Conservation (phyloP, 2,113 vertebrate genomes). For the Sclerurus mexicanus region DNA sequence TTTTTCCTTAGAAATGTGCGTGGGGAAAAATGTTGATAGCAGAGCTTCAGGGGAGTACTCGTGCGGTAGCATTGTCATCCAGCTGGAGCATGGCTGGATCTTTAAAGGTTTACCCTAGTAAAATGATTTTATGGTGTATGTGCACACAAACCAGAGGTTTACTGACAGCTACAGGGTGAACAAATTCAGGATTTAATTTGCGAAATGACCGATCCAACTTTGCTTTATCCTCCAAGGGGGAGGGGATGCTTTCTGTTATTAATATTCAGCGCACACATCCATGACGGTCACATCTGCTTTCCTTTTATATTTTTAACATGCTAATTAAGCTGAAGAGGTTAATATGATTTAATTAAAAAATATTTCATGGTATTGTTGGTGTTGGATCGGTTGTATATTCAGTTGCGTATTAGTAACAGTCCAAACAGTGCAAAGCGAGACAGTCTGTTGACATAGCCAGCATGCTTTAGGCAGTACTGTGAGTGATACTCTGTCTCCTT, state of each 20-base stretch:
- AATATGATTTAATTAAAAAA: conserved; percentile 56
- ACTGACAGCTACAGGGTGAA: background rate
- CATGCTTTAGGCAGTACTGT: conserved; percentile 70
- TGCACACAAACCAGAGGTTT: background rate
- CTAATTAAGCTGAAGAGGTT: conserved; percentile 60
- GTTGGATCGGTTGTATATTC: conserved; percentile 66
- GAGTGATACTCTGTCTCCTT: conserved; percentile 68
- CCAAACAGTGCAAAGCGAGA: conserved; percentile 69
- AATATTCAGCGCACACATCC: background rate
- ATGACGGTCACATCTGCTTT: conserved; percentile 51
- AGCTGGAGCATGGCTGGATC: background rate
- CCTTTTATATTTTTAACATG: conserved; percentile 45
- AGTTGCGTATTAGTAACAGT: conserved; percentile 71
- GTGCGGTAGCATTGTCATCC: conserved; percentile 38
- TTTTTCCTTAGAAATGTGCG: background rate
- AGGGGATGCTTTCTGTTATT: conserved; percentile 32
- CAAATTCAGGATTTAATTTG: conserved; percentile 19
- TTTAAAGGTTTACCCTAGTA: background rate
- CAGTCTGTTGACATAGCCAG: conserved; percentile 77
- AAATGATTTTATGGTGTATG: background rate
- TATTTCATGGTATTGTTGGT: conserved; percentile 22
- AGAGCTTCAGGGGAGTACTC: background rate
- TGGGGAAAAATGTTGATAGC: background rate
- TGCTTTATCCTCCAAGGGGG: conserved; percentile 48
- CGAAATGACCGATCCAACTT: conserved; percentile 7